These are phyloP conservation scores for Dicrostonyx torquatus DNA, from an alignment of 2,797 vertebrate species.

Conservation along the genomic window DNA sequence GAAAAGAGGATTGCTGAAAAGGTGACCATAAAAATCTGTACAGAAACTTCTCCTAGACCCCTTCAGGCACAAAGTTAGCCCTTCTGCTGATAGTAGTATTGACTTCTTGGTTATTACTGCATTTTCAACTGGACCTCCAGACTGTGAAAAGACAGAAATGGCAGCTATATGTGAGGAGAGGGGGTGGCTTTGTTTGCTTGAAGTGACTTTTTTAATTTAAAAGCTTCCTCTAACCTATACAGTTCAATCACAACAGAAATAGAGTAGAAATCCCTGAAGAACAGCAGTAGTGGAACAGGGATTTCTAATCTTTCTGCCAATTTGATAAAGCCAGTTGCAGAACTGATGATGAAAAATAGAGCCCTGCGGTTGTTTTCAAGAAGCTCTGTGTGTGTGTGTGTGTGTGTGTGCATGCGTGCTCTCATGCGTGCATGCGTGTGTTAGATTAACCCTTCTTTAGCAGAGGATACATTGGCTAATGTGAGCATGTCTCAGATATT, in stretches of 20 bases:
- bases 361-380: constrained; percentile 6
- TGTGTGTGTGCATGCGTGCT: too few relatives aligned
- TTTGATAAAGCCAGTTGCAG: constrained; percentile 46
- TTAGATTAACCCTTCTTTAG: not conserved
- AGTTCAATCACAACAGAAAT: constrained; percentile 56
- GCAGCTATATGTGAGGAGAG: not conserved
- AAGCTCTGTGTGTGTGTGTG: not conserved
- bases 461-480: not conserved
- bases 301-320: constrained; percentile 42
- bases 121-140: not conserved
- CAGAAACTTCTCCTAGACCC: not conserved
- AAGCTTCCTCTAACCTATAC: not conserved
- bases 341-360: constrained; percentile 5
- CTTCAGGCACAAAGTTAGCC: not conserved
- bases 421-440: too few relatives aligned
- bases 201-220: constrained; percentile 59
- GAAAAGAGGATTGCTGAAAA: not conserved
- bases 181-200: not conserved
- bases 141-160: not conserved
- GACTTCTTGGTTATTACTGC: constrained; percentile 12
- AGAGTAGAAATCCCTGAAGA: constrained; percentile 36
- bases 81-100: not conserved
- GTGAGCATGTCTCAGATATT: not conserved
- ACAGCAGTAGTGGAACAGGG: not conserved
- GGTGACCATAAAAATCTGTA: not conserved